Conservation (phyloP, 2,888 invertebrate species). For the Sthenelais limicola region DNA sequence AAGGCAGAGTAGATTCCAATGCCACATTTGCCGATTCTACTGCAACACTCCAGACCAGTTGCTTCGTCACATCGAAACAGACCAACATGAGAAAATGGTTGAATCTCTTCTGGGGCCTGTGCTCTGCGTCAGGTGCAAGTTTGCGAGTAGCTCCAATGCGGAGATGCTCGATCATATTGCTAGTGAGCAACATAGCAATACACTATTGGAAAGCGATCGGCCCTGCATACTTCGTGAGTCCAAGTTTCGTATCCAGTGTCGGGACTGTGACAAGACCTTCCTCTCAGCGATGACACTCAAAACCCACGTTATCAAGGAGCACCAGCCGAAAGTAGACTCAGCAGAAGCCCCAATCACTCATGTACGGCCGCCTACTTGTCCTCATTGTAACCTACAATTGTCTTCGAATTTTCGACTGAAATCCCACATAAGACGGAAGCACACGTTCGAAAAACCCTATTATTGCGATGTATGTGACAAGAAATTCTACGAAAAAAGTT, state of each 20-base stretch:
- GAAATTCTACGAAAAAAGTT: conserved; percentile 52
- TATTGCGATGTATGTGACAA: conserved; percentile 56
- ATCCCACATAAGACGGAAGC: conserved; percentile 53
- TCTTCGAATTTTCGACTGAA: conserved; percentile 51
- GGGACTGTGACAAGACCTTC: conserved; percentile 60
- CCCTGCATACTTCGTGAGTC: conserved; percentile 65
- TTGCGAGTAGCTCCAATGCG: conserved; percentile 54
- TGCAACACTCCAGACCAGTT: conserved; percentile 80
- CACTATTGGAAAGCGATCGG: conserved; percentile 44
- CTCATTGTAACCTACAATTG: conserved; percentile 51
- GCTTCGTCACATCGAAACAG: conserved; percentile 73
- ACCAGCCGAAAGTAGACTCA: conserved; percentile 43
- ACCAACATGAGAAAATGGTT: conserved; percentile 57
- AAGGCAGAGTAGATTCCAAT: conserved; percentile 88
- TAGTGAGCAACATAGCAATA: conserved; percentile 54
- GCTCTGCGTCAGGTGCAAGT: conserved; percentile 64
- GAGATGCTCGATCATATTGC: conserved; percentile 61
- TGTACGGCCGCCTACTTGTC: conserved; percentile 51
- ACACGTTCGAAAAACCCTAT: conserved; percentile 53
- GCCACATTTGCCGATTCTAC: conserved; percentile 87
- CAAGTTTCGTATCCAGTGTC: conserved; percentile 60
- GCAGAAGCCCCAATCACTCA: conserved; percentile 30
- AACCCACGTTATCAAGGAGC: conserved; percentile 58
- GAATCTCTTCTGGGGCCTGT: conserved; percentile 61
- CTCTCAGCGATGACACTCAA: conserved; percentile 59